These are phyloP conservation scores for Mergus octosetaceus DNA, from an alignment of 2,797 vertebrate species.

Conservation along the genomic window DNA sequence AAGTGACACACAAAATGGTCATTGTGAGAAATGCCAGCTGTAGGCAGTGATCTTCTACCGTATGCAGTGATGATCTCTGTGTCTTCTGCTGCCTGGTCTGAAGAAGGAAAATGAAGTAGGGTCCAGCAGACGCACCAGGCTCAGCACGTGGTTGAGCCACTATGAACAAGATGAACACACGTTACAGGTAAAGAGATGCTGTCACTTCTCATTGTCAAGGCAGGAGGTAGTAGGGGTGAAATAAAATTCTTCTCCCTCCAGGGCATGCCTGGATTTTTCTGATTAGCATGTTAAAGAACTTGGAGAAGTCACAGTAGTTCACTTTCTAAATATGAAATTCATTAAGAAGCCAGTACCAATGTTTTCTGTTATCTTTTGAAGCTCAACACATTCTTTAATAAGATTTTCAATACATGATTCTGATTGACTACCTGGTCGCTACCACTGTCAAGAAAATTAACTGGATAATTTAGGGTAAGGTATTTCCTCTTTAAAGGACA, in stretches of 20 bases:
- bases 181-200: neutral
- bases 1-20: neutral
- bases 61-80: neutral
- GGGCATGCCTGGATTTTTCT: neutral
- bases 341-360: neutral
- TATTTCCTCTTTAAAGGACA: neutral
- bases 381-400: neutral
- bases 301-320: neutral
- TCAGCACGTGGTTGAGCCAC: neutral
- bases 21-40: neutral
- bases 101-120: neutral
- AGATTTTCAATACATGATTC: neutral
- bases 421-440: neutral
- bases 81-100: neutral
- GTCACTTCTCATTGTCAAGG: neutral
- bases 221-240: neutral
- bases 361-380: neutral
- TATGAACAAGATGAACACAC: neutral
- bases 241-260: neutral
- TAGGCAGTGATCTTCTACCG: rapidly evolving
- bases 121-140: neutral
- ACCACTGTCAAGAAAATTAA: neutral
- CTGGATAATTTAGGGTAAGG: neutral
- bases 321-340: neutral
- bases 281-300: neutral